Percentiles rank a stretch among this genome's conserved stretches.
These are phyloP conservation scores for Struthio camelus DNA, from an alignment of 2,113 vertebrate species.

Conservation along the genomic window DNA sequence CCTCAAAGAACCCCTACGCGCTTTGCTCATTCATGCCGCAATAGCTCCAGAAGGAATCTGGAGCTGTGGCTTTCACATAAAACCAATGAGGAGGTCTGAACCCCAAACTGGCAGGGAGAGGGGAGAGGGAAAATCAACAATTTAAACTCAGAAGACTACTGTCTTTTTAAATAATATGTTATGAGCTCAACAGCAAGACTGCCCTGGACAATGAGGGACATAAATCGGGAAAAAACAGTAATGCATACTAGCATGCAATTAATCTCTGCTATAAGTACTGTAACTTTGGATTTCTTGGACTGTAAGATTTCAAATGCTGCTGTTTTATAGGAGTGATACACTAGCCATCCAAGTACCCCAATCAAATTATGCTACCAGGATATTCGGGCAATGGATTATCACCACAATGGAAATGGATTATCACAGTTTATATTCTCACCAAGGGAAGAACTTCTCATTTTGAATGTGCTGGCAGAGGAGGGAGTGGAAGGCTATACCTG, in stretches of 20 bases:
- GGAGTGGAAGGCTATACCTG: not conserved
- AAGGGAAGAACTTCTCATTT: conserved; percentile 17
- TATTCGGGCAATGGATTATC: conserved; percentile 9
- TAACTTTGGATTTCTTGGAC: conserved; percentile 37
- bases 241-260: conserved; percentile 2
- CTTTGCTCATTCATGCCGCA: not conserved
- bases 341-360: not conserved
- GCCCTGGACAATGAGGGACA: not conserved
- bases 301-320: not conserved
- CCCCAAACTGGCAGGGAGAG: not conserved
- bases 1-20: not conserved
- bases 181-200: not conserved
- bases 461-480: not conserved
- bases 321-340: not conserved
- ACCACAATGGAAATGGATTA: conserved; percentile 48
- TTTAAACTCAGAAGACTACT: not conserved
- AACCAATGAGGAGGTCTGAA: not conserved
- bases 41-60: not conserved
- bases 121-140: not conserved
- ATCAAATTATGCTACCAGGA: conserved; percentile 32
- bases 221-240: not conserved
- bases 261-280: conserved; percentile 26
- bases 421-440: conserved; percentile 21
- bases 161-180: not conserved
- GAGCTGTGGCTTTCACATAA: not conserved